Percentiles rank a stretch among this genome's conserved stretches.
Evolutionary conservation across 2,797 vertebrate species (phyloP).

Genomic region (Tolypeutes matacus): DNA sequence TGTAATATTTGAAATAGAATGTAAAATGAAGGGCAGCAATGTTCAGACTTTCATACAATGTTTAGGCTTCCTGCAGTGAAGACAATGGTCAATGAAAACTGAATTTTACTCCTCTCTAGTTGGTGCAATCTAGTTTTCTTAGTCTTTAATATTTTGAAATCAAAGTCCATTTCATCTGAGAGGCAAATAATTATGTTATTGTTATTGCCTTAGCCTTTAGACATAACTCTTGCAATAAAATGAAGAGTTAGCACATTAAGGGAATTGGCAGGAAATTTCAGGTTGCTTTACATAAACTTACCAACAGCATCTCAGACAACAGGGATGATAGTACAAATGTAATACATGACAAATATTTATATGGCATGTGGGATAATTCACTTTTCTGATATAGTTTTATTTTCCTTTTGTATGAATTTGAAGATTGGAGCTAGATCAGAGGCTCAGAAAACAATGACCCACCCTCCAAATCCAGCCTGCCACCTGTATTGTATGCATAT

Average conservation of each 20-base stretch:
- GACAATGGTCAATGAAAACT: background rate
- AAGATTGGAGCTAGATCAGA: background rate
- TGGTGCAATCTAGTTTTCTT: background rate
- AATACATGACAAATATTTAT: background rate
- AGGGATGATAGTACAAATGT: background rate
- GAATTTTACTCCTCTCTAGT: background rate
- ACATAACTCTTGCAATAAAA: background rate
- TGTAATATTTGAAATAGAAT: background rate
- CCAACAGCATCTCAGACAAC: background rate
- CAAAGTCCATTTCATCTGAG: conserved; percentile 36
- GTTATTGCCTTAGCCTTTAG: background rate
- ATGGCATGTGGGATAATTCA: background rate
- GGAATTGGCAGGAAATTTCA: background rate
- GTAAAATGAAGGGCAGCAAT: background rate
- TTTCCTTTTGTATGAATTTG: conserved; percentile 12
- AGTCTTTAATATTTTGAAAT: conserved; percentile 34
- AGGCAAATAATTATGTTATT: background rate
- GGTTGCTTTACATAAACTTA: background rate
- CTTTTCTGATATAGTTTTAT: background rate
- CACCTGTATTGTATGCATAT: background rate
- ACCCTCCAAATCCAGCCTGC: background rate
- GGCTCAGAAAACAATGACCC: background rate
- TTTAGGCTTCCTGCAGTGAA: background rate
- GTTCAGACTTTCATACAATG: background rate
- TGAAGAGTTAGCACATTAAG: background rate